phyloP scores from a whole-genome alignment of 35 echinoderm and acorn worm species.

The Chiridota heheva region DNA sequence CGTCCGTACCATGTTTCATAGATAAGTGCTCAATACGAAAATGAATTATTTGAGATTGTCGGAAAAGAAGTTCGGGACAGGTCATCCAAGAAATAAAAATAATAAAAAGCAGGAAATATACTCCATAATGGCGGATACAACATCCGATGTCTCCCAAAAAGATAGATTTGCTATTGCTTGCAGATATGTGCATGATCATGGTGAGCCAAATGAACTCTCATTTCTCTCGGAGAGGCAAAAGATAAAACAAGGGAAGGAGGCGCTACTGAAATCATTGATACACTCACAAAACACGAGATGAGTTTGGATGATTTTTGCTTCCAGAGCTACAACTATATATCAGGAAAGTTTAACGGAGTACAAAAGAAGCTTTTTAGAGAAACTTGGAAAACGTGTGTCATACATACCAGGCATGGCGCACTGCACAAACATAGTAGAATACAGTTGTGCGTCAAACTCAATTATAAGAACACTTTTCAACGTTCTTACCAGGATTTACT shows the following conservation, averaged over 20 bases:
- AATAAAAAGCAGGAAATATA: not conserved
- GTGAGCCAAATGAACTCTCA: slow-evolving; percentile 1
- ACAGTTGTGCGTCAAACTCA: too few relatives aligned
- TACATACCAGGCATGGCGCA: too few relatives aligned
- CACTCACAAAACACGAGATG: not conserved
- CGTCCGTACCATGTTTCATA: not conserved
- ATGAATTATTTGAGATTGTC: not conserved
- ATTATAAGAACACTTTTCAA: too few relatives aligned
- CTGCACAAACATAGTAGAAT: too few relatives aligned
- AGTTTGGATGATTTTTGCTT: not conserved
- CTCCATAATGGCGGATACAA: slow-evolving; percentile 19
- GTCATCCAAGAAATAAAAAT: not conserved
- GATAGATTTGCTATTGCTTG: not conserved
- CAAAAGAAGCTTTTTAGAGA: too few relatives aligned
- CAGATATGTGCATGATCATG: not conserved
- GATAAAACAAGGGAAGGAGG: slow-evolving; percentile 14
- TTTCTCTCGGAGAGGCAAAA: not conserved
- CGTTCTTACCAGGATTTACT: too few relatives aligned
- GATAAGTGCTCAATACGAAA: not conserved
- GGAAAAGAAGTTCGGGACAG: not conserved
- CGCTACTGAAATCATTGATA: not conserved
- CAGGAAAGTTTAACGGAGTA: slow-evolving; percentile 7
- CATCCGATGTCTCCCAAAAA: slow-evolving; percentile 6
- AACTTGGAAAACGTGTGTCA: too few relatives aligned
- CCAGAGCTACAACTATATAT: slow-evolving; percentile 27